Conservation (phyloP, 2,797 vertebrate genomes). For the Fratercula arctica region DNA sequence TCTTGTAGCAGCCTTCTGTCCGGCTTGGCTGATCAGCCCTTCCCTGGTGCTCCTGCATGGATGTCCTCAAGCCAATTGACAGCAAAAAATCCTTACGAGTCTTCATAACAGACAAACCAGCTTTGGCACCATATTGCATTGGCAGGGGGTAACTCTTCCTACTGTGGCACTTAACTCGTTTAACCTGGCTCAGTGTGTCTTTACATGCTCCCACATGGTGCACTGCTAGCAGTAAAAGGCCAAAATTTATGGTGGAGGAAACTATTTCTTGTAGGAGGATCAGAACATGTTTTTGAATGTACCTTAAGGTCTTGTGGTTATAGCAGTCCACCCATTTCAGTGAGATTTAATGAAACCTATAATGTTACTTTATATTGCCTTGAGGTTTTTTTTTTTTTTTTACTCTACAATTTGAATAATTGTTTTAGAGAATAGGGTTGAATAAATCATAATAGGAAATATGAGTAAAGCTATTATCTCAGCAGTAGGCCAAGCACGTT, state of each 20-base stretch:
- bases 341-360: not conserved
- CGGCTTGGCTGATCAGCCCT: not conserved
- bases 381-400: not conserved
- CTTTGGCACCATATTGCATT: not conserved
- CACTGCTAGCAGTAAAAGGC: not conserved
- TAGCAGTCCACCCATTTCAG: not conserved
- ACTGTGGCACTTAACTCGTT: not conserved
- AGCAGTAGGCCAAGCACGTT: not conserved
- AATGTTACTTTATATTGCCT: not conserved
- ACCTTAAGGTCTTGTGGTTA: not conserved
- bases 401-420: not conserved
- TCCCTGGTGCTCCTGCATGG: not conserved
- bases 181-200: not conserved
- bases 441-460: not conserved
- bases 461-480: not conserved
- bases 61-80: not conserved
- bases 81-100: not conserved
- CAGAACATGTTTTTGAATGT: not conserved
- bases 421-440: not conserved
- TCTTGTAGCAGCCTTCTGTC: not conserved
- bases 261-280: not conserved
- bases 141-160: not conserved
- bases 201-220: not conserved
- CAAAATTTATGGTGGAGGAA: not conserved
- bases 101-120: not conserved